Conservation (phyloP, 2,888 invertebrate genomes). For the Julus scanicus region DNA sequence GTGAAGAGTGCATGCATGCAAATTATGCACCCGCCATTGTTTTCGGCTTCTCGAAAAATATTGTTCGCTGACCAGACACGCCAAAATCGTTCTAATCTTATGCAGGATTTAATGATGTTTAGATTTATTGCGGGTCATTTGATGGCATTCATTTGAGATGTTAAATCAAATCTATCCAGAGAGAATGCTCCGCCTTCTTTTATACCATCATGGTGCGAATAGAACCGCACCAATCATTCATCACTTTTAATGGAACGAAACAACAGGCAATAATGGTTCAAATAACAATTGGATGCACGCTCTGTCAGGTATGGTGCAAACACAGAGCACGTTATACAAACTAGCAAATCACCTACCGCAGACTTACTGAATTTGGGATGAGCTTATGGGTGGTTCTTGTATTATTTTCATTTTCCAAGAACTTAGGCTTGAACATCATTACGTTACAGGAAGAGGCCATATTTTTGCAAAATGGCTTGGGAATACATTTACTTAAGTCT, state of each 20-base stretch:
- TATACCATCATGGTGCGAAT: neutral
- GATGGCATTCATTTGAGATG: neutral
- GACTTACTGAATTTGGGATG: neutral
- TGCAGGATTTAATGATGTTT: conserved; percentile 14
- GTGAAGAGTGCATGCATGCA: neutral
- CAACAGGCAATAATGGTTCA: neutral
- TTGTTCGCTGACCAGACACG: neutral
- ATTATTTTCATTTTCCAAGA: neutral
- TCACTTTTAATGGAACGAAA: conserved; percentile 15
- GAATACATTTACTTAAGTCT: too few species aligned
- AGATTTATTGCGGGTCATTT: conserved; percentile 27
- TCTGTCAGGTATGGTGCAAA: neutral
- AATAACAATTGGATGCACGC: conserved; percentile 12
- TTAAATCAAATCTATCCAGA: neutral
- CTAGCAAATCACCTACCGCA: neutral
- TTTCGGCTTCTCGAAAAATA: neutral
- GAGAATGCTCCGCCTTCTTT: neutral
- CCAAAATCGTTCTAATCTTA: neutral
- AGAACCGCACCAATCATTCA: neutral
- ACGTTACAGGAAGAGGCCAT: too few species aligned
- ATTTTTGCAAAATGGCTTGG: too few species aligned
- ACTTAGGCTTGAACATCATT: neutral
- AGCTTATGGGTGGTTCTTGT: neutral
- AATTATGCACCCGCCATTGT: neutral
- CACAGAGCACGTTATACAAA: neutral